Conservation (phyloP, 2,888 invertebrate species). For the Dicroscelio sp. region DNA sequence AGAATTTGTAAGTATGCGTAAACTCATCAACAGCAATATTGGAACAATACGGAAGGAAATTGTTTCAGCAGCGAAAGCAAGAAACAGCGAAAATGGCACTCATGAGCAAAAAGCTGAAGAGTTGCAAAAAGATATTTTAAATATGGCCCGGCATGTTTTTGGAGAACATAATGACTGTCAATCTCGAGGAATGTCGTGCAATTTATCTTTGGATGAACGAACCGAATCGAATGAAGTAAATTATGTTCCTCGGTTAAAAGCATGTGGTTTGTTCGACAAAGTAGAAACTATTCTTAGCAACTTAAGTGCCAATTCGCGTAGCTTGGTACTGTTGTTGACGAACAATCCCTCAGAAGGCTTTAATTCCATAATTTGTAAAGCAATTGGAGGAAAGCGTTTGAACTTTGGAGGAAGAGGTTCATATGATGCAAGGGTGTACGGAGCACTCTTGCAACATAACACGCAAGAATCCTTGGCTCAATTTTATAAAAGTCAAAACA, state of each 20-base stretch:
- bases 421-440: too few species aligned
- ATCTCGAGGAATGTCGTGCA: conserved; percentile 3
- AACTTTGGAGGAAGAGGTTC: too few species aligned
- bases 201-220: conserved; percentile 19
- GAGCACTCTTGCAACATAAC: too few species aligned
- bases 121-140: conserved; percentile 47
- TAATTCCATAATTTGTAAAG: conserved; percentile 59
- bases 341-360: conserved; percentile 37
- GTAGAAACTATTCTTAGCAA: conserved; percentile 11
- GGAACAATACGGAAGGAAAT: conserved; percentile 41
- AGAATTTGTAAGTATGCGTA: too few species aligned
- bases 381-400: conserved; percentile 56
- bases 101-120: not conserved
- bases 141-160: conserved; percentile 59
- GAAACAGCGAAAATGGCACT: conserved; percentile 3
- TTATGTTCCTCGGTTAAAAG: too few species aligned
- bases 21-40: too few species aligned
- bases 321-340: conserved; percentile 44
- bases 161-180: conserved; percentile 51
- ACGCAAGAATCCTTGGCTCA: too few species aligned
- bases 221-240: too few species aligned
- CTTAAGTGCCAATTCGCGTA: conserved; percentile 40
- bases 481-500: too few species aligned
- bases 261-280: too few species aligned
- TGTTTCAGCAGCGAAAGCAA: too few species aligned